Evolutionary conservation across 2,888 invertebrate genomes (phyloP).

Genomic region (Psylliodes chrysocephalus): DNA sequence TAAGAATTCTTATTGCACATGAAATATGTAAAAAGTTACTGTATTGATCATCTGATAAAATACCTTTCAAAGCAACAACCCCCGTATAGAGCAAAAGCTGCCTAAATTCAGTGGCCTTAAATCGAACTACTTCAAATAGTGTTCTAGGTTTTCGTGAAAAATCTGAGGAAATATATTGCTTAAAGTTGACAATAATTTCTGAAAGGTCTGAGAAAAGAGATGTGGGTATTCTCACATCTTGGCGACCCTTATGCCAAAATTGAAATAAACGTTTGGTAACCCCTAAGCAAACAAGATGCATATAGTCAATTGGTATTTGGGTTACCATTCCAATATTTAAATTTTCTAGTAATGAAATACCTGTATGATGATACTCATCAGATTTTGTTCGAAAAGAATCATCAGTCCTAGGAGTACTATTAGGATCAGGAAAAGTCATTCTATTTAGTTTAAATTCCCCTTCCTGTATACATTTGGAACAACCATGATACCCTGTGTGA

Average conservation of each 20-base stretch:
- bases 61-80: conserved; percentile 43
- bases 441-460: conserved; percentile 35
- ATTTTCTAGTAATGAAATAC: conserved; percentile 41
- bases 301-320: conserved; percentile 47
- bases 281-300: conserved; percentile 51
- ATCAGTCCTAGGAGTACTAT: conserved; percentile 44
- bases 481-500: conserved; percentile 48
- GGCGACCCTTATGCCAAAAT: conserved; percentile 39
- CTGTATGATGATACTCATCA: conserved; percentile 47
- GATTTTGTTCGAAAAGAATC: conserved; percentile 38
- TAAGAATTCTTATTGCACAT: conserved; percentile 43
- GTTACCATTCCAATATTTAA: conserved; percentile 46
- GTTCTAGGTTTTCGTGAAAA: conserved; percentile 18
- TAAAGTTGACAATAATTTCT: conserved; percentile 1
- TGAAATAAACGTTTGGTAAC: conserved; percentile 45
- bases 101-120: conserved; percentile 23
- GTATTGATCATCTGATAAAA: conserved; percentile 37
- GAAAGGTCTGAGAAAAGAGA: neutral
- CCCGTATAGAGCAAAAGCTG: conserved; percentile 34
- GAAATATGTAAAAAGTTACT: conserved; percentile 42
- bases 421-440: conserved; percentile 30
- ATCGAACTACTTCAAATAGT: conserved; percentile 12
- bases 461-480: conserved; percentile 47
- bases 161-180: conserved; percentile 11
- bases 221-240: conserved; percentile 27